phyloP scores from a whole-genome alignment of 2,797 vertebrate species.

The Cheirogaleus major region DNA sequence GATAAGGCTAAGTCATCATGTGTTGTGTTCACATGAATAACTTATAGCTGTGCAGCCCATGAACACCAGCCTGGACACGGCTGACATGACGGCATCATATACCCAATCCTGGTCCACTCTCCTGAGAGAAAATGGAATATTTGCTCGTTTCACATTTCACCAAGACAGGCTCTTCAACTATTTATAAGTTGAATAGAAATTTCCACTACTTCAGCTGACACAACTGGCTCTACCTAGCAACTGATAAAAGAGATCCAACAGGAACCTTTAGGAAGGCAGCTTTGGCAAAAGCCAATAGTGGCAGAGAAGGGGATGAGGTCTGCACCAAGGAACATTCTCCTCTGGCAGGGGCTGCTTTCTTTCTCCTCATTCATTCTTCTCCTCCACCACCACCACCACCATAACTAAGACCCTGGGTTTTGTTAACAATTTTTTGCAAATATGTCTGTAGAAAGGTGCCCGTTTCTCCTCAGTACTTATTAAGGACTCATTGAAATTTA shows the following conservation, averaged over 20 bases:
- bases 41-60: slow-evolving; percentile 88
- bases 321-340: too few relatives aligned
- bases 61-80: slow-evolving; percentile 89
- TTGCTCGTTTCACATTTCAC: slow-evolving; percentile 93
- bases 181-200: slow-evolving; percentile 95
- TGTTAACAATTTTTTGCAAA: neutral
- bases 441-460: neutral
- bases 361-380: neutral
- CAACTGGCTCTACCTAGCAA: slow-evolving; percentile 88
- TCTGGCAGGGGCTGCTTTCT: neutral
- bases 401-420: neutral
- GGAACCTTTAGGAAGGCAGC: slow-evolving; percentile 37
- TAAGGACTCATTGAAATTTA: neutral
- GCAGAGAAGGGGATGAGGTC: neutral
- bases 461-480: neutral
- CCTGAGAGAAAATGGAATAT: slow-evolving; percentile 94
- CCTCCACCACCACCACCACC: too few relatives aligned
- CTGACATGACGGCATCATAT: slow-evolving; percentile 89
- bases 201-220: slow-evolving; percentile 93
- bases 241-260: slow-evolving; percentile 75
- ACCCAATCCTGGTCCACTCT: slow-evolving; percentile 90
- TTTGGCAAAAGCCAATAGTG: neutral
- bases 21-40: slow-evolving; percentile 90
- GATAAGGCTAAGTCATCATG: slow-evolving; percentile 83
- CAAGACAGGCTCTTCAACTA: slow-evolving; percentile 92